These are phyloP conservation scores for Trinorchestia longiramus DNA, from an alignment of 1,140 invertebrate genomes.

Conservation along the genomic window DNA sequence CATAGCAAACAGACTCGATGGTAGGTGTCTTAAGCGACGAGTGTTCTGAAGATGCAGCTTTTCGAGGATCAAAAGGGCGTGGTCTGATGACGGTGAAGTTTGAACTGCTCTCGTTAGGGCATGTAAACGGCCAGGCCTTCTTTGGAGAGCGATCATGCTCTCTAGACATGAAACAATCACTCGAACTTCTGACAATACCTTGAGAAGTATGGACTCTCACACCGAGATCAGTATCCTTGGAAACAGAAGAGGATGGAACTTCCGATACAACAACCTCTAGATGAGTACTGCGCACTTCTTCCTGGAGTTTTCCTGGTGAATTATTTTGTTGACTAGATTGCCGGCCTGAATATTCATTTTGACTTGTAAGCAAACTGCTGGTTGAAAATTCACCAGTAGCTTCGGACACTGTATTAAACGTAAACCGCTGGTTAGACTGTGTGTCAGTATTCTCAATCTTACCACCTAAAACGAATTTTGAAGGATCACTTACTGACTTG, in stretches of 20 bases:
- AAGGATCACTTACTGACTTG: too few species aligned
- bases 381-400: background rate
- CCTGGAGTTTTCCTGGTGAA: background rate
- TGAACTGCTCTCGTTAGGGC: background rate
- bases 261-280: background rate
- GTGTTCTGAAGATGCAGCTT: background rate
- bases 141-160: background rate
- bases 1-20: background rate
- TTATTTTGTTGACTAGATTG: background rate
- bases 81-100: background rate
- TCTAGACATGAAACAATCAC: background rate
- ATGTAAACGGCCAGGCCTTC: constrained; percentile 17
- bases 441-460: background rate
- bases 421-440: background rate
- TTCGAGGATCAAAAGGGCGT: background rate
- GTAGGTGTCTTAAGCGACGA: background rate
- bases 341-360: background rate
- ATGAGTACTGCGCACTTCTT: background rate
- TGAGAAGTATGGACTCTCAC: background rate
- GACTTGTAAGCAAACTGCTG: background rate
- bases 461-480: background rate
- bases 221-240: background rate
- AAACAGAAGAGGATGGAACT: background rate
- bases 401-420: background rate
- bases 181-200: background rate